phyloP scores from a whole-genome alignment of 2,888 invertebrate genomes.

The Notocelia uddmanniana region DNA sequence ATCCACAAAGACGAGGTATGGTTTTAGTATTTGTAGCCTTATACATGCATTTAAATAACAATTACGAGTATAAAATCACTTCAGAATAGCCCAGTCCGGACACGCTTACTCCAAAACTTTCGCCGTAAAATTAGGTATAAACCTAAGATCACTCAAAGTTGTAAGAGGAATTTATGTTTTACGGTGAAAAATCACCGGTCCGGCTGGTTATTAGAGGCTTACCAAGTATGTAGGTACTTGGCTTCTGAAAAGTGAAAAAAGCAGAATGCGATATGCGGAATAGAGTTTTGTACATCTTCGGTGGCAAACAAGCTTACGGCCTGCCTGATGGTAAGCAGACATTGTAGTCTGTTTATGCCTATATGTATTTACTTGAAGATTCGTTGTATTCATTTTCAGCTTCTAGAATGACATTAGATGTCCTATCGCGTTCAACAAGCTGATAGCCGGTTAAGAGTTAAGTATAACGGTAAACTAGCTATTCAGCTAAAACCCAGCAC shows the following conservation, averaged over 20 bases:
- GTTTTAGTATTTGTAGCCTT: neutral
- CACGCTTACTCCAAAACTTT: conserved; percentile 66
- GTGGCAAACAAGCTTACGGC: too few species aligned
- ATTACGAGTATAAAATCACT: neutral
- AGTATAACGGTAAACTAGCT: neutral
- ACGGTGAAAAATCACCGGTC: conserved; percentile 76
- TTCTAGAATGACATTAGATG: too few species aligned
- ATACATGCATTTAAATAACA: neutral
- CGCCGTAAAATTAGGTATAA: conserved; percentile 78
- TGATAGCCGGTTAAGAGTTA: too few species aligned
- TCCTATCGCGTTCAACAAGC: too few species aligned
- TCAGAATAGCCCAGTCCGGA: conserved; percentile 57
- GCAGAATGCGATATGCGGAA: too few species aligned
- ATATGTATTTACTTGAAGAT: too few species aligned
- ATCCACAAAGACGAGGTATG: neutral
- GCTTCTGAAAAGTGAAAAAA: neutral
- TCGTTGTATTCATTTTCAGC: too few species aligned
- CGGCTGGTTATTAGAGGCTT: conserved; percentile 58
- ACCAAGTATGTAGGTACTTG: conserved; percentile 59
- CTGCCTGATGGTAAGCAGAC: too few species aligned
- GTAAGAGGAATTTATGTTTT: conserved; percentile 76
- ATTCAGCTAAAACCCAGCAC: conserved; percentile 11
- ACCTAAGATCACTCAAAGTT: conserved; percentile 80
- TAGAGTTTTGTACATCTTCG: too few species aligned
- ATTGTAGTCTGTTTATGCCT: too few species aligned